Percentiles rank a stretch among this genome's conserved stretches.
Evolutionary conservation across 2,113 vertebrate genomes (phyloP).

Genomic region (Mugil cephalus): DNA sequence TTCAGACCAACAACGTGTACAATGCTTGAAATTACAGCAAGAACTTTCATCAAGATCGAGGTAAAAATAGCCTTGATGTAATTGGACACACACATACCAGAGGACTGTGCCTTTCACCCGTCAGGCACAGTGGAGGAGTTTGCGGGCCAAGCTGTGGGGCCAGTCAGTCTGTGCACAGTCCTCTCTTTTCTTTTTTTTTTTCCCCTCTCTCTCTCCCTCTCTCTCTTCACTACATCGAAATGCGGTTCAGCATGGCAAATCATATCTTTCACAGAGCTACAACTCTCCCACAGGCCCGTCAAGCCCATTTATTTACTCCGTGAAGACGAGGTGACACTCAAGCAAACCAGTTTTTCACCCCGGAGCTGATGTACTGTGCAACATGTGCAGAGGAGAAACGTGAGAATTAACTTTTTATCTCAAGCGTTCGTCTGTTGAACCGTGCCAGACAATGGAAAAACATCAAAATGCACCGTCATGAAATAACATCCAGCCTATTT

Average conservation of each 20-base stretch:
- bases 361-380: constrained; percentile 44
- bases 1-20: neutral
- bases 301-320: constrained; percentile 67
- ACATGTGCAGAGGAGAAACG: constrained; percentile 41
- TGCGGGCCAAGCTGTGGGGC: constrained; percentile 72
- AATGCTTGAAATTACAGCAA: constrained; percentile 44
- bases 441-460: neutral
- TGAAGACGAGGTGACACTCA: constrained; percentile 70
- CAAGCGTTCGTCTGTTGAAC: constrained; percentile 21
- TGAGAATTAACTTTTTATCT: constrained; percentile 24
- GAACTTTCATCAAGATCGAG: constrained; percentile 55
- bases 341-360: constrained; percentile 67
- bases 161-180: constrained; percentile 71
- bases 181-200: constrained; percentile 41
- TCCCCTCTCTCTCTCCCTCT: too few species aligned
- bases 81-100: constrained; percentile 78
- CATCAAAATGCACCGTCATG: neutral
- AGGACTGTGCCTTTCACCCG: constrained; percentile 64
- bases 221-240: constrained; percentile 48
- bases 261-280: constrained; percentile 64
- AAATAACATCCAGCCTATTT: neutral
- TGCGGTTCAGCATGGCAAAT: constrained; percentile 71
- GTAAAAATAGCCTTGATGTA: constrained; percentile 79
- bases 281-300: constrained; percentile 72
- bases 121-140: constrained; percentile 69